Evolutionary conservation across 2,113 vertebrate species (phyloP).

Genomic region (Dendropsophus ebraccatus): DNA sequence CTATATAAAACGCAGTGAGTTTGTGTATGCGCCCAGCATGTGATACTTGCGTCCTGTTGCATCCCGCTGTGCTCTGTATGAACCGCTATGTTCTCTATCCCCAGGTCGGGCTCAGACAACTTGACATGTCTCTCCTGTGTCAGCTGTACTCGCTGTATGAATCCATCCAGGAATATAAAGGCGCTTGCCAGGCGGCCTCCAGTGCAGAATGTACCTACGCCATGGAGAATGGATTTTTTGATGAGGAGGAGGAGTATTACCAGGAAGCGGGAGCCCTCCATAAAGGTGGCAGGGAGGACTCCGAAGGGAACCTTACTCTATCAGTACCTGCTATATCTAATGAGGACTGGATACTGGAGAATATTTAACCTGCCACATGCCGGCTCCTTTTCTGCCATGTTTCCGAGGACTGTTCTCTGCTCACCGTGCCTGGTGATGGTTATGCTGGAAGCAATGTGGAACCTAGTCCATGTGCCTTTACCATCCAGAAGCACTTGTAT

Average conservation of each 20-base stretch:
- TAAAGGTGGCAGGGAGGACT: constrained; percentile 55
- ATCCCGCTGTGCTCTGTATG: not conserved
- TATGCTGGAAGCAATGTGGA: constrained; percentile 9
- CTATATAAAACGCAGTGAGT: not conserved
- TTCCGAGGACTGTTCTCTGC: constrained; percentile 56
- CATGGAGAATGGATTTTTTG: constrained; percentile 93
- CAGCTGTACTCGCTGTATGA: constrained; percentile 97
- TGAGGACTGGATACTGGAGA: constrained; percentile 78
- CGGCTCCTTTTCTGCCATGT: constrained; percentile 36
- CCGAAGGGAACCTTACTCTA: constrained; percentile 56
- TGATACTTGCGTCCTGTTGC: not conserved
- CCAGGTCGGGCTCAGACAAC: constrained; percentile 94
- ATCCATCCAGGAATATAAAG: constrained; percentile 98
- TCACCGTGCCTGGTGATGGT: not conserved
- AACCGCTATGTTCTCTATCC: constrained; percentile 19
- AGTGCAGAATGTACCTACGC: constrained; percentile 80
- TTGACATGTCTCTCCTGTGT: constrained; percentile 97
- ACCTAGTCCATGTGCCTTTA: constrained; percentile 55
- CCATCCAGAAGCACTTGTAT: constrained; percentile 51
- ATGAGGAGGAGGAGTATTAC: constrained; percentile 93
- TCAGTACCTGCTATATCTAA: constrained; percentile 55
- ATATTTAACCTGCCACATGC: constrained; percentile 62
- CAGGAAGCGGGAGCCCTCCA: constrained; percentile 67
- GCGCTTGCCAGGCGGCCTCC: constrained; percentile 90
- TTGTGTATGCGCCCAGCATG: not conserved